These are phyloP conservation scores for Amphiprion clarkii DNA, from an alignment of 2,797 vertebrate genomes.

Conservation along the genomic window DNA sequence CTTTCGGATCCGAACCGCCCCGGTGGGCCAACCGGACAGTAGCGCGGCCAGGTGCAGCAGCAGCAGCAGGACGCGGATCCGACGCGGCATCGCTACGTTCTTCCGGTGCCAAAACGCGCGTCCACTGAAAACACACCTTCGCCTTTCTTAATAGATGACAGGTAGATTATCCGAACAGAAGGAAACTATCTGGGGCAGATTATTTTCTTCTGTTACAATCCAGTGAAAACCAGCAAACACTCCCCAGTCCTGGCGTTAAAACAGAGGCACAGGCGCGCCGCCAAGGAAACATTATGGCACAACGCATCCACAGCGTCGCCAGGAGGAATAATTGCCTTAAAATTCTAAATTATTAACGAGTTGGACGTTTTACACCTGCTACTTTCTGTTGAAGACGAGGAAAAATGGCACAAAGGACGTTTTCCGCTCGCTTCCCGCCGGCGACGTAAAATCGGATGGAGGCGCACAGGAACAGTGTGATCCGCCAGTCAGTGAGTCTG, in stretches of 20 bases:
- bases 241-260: slow-evolving; percentile 30
- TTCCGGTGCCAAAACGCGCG: slow-evolving; percentile 2
- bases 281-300: slow-evolving; percentile 54
- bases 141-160: neutral
- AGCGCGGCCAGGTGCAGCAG: slow-evolving; percentile 51
- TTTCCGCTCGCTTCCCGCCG: neutral
- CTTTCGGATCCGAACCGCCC: slow-evolving; percentile 79
- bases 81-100: slow-evolving; percentile 46
- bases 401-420: neutral
- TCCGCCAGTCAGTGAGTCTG: neutral
- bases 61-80: slow-evolving; percentile 65
- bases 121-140: neutral
- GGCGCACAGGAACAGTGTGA: neutral
- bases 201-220: slow-evolving; percentile 15
- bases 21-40: slow-evolving; percentile 59
- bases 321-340: neutral
- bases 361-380: slow-evolving; percentile 17
- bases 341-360: neutral
- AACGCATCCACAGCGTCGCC: neutral
- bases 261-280: slow-evolving; percentile 39
- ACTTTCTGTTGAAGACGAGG: neutral
- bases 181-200: no score
- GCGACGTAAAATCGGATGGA: slow-evolving; percentile 23
- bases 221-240: slow-evolving; percentile 12
- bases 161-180: neutral